Percentiles rank a stretch among this genome's conserved stretches.
Conservation (phyloP, 2,113 vertebrate genomes). For the Trogon surrucura region DNA sequence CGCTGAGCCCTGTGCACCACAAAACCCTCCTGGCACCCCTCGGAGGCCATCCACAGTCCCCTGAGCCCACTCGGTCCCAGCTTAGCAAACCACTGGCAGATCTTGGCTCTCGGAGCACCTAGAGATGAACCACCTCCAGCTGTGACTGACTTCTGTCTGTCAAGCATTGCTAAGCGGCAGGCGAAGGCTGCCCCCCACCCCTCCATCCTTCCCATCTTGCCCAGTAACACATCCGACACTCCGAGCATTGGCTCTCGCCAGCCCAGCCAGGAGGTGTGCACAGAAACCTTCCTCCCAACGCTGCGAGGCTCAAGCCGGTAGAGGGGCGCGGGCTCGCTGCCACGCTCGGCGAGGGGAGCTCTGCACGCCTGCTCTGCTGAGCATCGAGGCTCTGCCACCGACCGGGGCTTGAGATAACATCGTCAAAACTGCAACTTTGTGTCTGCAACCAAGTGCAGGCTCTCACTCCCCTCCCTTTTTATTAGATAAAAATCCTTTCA, state of each 20-base stretch:
- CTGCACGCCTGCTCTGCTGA: not conserved
- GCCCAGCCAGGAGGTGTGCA: not conserved
- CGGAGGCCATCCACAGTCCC: not conserved
- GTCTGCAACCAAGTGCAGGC: not conserved
- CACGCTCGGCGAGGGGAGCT: not conserved
- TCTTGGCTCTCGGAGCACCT: not conserved
- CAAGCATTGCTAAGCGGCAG: not conserved
- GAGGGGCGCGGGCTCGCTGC: fast-evolving
- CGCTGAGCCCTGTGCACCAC: not conserved
- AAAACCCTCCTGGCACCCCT: not conserved
- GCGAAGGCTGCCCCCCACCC: not conserved
- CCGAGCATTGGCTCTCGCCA: fast-evolving
- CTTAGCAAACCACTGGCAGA: not conserved
- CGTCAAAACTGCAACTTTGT: constrained; percentile 5
- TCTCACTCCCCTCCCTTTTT: constrained; percentile 48
- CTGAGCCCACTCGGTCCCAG: not conserved
- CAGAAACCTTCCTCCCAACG: not conserved
- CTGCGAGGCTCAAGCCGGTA: not conserved
- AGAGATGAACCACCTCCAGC: not conserved
- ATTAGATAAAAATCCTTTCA: constrained; percentile 65
- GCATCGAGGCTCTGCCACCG: not conserved
- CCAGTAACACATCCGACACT: not conserved
- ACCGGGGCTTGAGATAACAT: not conserved
- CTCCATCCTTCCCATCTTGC: not conserved
- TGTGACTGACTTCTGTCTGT: not conserved